Evolutionary conservation across 2,113 vertebrate genomes (phyloP).

Genomic region (Vidua macroura): DNA sequence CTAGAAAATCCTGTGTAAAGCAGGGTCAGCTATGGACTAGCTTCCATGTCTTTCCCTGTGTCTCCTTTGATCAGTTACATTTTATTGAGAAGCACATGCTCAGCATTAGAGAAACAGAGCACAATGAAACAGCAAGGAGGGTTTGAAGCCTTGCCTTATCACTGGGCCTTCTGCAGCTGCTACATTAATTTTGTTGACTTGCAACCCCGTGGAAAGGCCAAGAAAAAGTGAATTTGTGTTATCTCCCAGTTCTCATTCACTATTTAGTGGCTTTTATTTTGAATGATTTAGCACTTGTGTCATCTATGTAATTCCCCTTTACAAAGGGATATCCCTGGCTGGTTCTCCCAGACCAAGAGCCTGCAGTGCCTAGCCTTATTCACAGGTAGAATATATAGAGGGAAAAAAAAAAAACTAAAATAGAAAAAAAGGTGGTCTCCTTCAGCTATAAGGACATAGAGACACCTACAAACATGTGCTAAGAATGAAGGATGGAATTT

Average conservation of each 20-base stretch:
- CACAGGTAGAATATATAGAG: accelerated
- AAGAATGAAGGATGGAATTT: not conserved
- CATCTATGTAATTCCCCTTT: not conserved
- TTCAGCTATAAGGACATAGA: not conserved
- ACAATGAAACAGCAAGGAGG: not conserved
- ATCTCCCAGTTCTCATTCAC: not conserved
- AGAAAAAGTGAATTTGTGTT: not conserved
- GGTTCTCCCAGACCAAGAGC: not conserved
- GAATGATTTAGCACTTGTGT: not conserved
- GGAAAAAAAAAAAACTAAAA: not conserved
- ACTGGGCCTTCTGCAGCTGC: not conserved
- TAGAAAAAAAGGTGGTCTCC: accelerated
- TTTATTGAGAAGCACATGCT: not conserved
- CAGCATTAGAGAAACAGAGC: not conserved
- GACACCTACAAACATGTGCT: not conserved
- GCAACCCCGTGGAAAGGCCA: not conserved
- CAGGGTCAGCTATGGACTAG: not conserved
- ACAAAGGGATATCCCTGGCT: not conserved
- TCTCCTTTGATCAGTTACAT: not conserved
- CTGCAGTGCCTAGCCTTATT: not conserved
- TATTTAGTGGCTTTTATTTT: not conserved
- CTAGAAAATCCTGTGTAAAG: not conserved
- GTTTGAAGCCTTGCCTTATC: not conserved
- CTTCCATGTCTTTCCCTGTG: not conserved
- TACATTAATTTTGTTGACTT: not conserved